These are phyloP conservation scores for Bacillus rossius DNA, from an alignment of 1,140 invertebrate genomes.

Conservation along the genomic window DNA sequence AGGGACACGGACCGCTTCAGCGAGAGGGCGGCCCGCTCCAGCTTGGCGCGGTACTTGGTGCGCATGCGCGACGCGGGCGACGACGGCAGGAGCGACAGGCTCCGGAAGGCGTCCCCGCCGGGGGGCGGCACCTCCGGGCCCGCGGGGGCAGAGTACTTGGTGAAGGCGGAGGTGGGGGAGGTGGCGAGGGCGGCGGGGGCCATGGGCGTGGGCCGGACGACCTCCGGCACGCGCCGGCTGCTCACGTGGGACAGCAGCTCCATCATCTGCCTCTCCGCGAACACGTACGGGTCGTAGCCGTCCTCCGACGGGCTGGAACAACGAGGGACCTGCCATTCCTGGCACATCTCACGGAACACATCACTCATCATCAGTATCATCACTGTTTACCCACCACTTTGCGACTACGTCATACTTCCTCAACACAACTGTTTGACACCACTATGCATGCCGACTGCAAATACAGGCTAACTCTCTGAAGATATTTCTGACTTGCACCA, in stretches of 20 bases:
- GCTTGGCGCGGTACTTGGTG: conserved; percentile 4
- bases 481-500: no score
- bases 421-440: no score
- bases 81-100: neutral
- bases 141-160: conserved; percentile 32
- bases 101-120: no score
- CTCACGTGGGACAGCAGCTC: conserved; percentile 49
- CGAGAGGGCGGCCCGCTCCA: conserved; percentile 9
- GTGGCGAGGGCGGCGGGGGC: conserved; percentile 20
- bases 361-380: no score
- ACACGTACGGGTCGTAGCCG: conserved; percentile 59
- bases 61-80: neutral
- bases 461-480: no score
- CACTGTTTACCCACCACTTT: no score
- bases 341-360: no score
- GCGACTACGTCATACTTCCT: no score
- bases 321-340: no score
- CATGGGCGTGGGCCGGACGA: conserved; percentile 17
- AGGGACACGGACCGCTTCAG: conserved; percentile 3
- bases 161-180: conserved; percentile 43
- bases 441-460: no score
- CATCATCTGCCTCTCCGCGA: conserved; percentile 62
- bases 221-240: conserved; percentile 20
- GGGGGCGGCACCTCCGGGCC: neutral
- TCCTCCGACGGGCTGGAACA: conserved; percentile 23